Evolutionary conservation across 2,113 vertebrate species (phyloP), one percentile per base, ranked within the genome.

Genomic region (Chamaea fasciata): DNA sequence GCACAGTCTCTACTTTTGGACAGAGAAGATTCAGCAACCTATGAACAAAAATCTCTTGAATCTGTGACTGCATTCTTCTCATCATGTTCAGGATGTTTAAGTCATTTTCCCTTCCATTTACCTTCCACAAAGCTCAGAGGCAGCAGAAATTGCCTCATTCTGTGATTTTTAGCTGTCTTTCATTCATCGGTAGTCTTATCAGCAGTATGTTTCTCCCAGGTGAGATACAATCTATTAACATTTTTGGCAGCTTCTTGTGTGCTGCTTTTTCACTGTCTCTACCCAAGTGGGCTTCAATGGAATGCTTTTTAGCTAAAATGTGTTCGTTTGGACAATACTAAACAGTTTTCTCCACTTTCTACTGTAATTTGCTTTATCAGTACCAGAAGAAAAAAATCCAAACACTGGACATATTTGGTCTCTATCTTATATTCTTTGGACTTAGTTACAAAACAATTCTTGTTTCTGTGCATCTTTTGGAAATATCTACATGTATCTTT

Each of bases 181-280:
- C 56, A 60, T 88, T 91, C 63, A 81, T 74, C 68, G 52, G 35
- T 39, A 80, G 60, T 83, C 68, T 77, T 83, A 95, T 24, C 76
- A 59, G 81, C 71, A 42, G 35, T 24, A 23, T 37, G 75, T 76
- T 85, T 88, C 87, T 92, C 50, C 89, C 47, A 76, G 74, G 65
- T 71, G 46, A 96, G 90, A 91, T 81, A 89, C 9, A 92, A 97
- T 87, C 94, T 96, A 91, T 85, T 87, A 95, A 78, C 42, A 87
- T 87, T 89, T 95, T 75, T 85, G 79, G 62, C 63, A 92, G 76
- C n/a, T 92, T 68, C 83, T 71, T 23, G 15, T 65, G 47, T 52
- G 44, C 74, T 79, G 35, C 57, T 93, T 94, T 92, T 93, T 87
- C 24, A 10, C 70, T 64, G 13, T 63, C 39, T 75, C 78, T 50